Percentiles rank a stretch among this genome's conserved stretches.
These are phyloP conservation scores for Gryllus bimaculatus DNA, from an alignment of 1,140 invertebrate genomes.

Conservation along the genomic window DNA sequence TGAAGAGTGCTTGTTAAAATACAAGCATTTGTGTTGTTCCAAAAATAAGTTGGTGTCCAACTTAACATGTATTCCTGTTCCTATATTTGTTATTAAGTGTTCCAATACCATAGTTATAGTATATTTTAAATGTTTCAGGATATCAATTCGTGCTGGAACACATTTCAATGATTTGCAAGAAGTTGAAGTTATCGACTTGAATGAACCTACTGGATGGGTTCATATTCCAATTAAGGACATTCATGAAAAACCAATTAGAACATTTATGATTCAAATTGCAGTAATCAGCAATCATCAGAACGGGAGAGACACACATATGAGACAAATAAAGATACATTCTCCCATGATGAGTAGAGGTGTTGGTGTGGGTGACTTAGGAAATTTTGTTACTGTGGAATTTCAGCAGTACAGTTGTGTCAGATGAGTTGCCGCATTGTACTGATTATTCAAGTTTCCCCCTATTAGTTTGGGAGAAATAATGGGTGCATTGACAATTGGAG, in stretches of 20 bases:
- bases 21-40: too few relatives aligned
- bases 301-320: constrained; percentile 93
- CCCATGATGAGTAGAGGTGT: constrained; percentile 72
- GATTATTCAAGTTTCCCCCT: constrained; percentile 1
- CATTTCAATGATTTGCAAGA: constrained; percentile 98
- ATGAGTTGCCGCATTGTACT: constrained; percentile 15
- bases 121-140: constrained; percentile 41
- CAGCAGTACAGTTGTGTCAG: constrained; percentile 47
- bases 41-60: too few relatives aligned
- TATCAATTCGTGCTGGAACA: constrained; percentile 88
- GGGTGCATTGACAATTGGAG: too few relatives aligned
- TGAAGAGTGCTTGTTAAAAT: too few relatives aligned
- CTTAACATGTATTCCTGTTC: too few relatives aligned
- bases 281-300: constrained; percentile 97
- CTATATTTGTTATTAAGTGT: too few relatives aligned
- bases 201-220: constrained; percentile 93
- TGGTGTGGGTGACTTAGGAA: constrained; percentile 58
- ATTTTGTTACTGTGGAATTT: constrained; percentile 73
- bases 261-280: constrained; percentile 96
- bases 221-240: constrained; percentile 85
- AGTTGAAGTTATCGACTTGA: constrained; percentile 87
- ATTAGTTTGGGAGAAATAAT: constrained; percentile 14
- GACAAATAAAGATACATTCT: constrained; percentile 93
- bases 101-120: too few relatives aligned
- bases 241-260: constrained; percentile 75